Evolutionary conservation across 2,888 invertebrate genomes (phyloP).

Genomic region (Reticulitermes lucifugus): DNA sequence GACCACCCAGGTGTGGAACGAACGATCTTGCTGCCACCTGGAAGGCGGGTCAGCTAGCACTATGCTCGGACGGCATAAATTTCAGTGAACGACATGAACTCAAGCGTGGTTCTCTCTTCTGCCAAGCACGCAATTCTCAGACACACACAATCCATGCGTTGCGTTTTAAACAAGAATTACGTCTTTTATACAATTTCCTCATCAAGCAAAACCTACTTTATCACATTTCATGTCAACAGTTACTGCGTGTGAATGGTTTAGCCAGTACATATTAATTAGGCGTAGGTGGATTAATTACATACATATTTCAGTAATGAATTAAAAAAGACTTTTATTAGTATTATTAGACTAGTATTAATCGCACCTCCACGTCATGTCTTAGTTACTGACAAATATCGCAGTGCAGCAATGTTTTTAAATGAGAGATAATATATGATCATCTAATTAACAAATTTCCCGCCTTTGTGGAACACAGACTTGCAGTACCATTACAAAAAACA

Average conservation of each 20-base stretch:
- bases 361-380: no score
- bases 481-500: no score
- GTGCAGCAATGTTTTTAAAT: no score
- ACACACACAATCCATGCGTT: constrained; percentile 39
- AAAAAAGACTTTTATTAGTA: no score
- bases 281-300: no score
- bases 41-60: constrained; percentile 51
- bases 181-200: constrained; percentile 34
- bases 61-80: constrained; percentile 46
- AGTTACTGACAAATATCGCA: no score
- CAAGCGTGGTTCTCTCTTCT: neutral
- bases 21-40: constrained; percentile 51
- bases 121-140: neutral
- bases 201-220: constrained; percentile 19
- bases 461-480: no score
- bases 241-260: neutral
- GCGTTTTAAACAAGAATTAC: constrained; percentile 46
- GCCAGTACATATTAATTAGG: no score
- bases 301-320: no score
- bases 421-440: no score
- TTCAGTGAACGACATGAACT: constrained; percentile 40
- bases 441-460: no score
- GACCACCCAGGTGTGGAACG: constrained; percentile 53
- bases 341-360: no score
- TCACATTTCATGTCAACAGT: neutral